Base-by-base conservation (phyloP, 2,113 vertebrate species). In the Cervus canadensis region DNA sequence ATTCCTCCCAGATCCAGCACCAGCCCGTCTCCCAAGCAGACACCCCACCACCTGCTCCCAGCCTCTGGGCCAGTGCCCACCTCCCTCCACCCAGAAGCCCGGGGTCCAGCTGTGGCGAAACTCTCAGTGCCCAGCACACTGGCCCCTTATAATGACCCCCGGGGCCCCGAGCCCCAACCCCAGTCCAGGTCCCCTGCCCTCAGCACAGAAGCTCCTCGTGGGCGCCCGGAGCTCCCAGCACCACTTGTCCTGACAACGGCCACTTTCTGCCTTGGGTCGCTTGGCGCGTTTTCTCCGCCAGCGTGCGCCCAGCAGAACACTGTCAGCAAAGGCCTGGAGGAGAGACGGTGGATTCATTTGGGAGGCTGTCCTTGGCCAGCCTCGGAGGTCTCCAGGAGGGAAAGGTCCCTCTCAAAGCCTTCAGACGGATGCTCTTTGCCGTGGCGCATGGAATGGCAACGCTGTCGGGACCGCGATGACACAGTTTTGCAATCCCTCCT, bases 401-500 rank as follows among this genome's bases (percentile, higher is more conserved):
- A 74, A 74, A 74, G 67, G 67, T 12, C 10, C 67, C 67, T 40
- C n/a, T 71, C 67, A 11, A 71, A 21, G 67, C 36, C 36, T 40
- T 97, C 85, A 0, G 96, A 0, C 0, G 90, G 91, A 96, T 88
- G 64, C 43, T 97, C 97, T 96, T 91, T 94, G 89, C 21, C 89
- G 92, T 89, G 95, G 98, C 12, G 92, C 91, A 87, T 93, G 97
- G 98, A 98, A 91, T 84, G 93, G 86, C 83, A 87, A 97, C 93
- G 83, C 93, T 81, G 89, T 89, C 74, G 13, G 87, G 94, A 95
- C 95, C 97, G 96, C 59, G 97, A 91, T 82, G 97, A 97, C 97
- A 98, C 17, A 52, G 97, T 97, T 99, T 97, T 98, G 98, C 98
- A 98, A 98, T 97, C 91, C 74, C 62, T 97, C 94, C 86, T 93